Conservation (phyloP, 30 jellyfish, hydroid and myxozoan species). For the Mastigias papua region DNA sequence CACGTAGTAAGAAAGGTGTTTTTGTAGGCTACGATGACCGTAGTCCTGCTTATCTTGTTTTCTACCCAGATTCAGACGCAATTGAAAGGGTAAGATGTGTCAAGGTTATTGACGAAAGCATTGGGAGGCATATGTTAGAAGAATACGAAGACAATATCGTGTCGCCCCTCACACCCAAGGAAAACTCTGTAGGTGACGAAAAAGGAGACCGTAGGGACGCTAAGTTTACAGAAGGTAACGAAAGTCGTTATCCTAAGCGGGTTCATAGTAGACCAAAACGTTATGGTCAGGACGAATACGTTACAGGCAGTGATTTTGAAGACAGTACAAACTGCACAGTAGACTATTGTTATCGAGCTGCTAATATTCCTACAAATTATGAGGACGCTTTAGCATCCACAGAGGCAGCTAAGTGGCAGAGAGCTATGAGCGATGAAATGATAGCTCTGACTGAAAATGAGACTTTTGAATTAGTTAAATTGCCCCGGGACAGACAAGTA, state of each 20-base stretch:
- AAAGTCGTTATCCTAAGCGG: slow-evolving; percentile 13
- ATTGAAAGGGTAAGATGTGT: slow-evolving; percentile 59
- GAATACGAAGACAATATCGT: neutral
- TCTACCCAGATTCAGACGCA: slow-evolving; percentile 39
- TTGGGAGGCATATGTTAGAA: neutral
- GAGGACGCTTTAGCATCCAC: slow-evolving; percentile 32
- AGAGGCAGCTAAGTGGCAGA: slow-evolving; percentile 38
- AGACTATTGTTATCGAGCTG: neutral
- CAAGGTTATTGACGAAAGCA: slow-evolving; percentile 32
- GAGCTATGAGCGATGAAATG: slow-evolving; percentile 40
- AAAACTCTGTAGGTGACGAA: slow-evolving; percentile 2
- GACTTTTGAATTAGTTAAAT: slow-evolving; percentile 11
- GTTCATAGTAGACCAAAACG: slow-evolving; percentile 11
- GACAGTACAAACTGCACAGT: slow-evolving; percentile 12
- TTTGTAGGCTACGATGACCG: slow-evolving; percentile 68
- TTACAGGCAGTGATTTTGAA: slow-evolving; percentile 9
- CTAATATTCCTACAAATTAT: slow-evolving; percentile 21
- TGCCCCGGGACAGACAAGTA: slow-evolving; percentile 14
- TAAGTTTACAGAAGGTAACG: neutral
- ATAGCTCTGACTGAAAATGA: slow-evolving; percentile 5
- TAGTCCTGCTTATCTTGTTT: slow-evolving; percentile 71
- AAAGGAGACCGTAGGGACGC: neutral
- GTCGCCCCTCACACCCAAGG: neutral
- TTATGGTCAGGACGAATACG: slow-evolving; percentile 6
- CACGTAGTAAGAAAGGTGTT: slow-evolving; percentile 38